A percentile compares a stretch with the other conserved stretches of the same genome.
These are phyloP conservation scores for Orthosia cruda DNA, from an alignment of 2,888 invertebrate genomes.

Conservation along the genomic window DNA sequence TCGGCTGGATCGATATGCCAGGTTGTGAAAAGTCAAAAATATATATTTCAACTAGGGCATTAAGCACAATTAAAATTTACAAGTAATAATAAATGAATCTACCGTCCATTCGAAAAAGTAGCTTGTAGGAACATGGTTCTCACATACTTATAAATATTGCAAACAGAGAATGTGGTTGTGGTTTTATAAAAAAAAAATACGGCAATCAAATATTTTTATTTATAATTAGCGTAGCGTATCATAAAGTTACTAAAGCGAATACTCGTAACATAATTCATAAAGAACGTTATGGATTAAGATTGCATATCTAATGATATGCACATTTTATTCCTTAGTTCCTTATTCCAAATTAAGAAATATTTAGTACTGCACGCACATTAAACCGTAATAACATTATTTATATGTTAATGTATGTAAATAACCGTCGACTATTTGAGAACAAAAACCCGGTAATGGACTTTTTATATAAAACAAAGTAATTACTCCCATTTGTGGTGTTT, in stretches of 20 bases:
- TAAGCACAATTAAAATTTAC: no score
- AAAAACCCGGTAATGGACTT: constrained; percentile 47
- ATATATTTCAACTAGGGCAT: no score
- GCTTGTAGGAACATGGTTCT: no score
- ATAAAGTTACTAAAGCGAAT: constrained; percentile 1
- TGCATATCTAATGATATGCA: constrained; percentile 17
- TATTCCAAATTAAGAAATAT: constrained; percentile 44
- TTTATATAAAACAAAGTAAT: constrained; percentile 44
- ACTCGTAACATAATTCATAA: constrained; percentile 6
- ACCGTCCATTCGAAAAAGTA: no score
- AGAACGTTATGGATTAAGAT: neutral
- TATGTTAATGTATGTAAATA: constrained; percentile 59
- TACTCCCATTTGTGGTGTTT: constrained; percentile 33
- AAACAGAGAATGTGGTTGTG: no score
- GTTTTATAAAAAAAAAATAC: no score
- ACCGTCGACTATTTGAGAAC: constrained; percentile 37
- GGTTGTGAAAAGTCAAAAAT: no score
- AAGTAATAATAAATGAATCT: no score
- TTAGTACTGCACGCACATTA: constrained; percentile 38
- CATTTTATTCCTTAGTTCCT: constrained; percentile 41
- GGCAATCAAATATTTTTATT: constrained; percentile 5
- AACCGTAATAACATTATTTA: constrained; percentile 44
- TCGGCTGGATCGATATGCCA: neutral
- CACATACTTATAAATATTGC: no score
- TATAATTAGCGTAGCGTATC: neutral